Conservation (phyloP, 1,140 invertebrate species). For the Pseudachorutes palmiensis region DNA sequence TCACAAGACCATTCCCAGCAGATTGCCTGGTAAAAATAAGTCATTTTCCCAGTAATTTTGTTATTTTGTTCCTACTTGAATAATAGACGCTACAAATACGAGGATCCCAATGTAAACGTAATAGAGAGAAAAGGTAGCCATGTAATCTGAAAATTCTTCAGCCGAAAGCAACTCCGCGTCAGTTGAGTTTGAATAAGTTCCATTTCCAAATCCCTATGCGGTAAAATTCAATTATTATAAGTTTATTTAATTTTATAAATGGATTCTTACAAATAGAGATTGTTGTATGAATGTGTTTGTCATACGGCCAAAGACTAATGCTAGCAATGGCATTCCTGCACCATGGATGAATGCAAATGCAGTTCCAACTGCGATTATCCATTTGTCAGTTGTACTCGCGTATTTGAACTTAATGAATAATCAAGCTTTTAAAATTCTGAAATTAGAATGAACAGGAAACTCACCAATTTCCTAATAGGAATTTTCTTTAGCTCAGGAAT, state of each 20-base stretch:
- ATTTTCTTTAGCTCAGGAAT: too few relatives aligned
- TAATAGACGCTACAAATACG: conserved; percentile 39
- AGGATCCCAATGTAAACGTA: conserved; percentile 39
- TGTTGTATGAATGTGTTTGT: conserved; percentile 48
- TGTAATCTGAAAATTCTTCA: conserved; percentile 38
- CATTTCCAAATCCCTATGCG: conserved; percentile 32
- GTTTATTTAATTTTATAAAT: not conserved
- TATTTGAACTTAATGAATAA: conserved; percentile 50
- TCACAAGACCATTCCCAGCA: conserved; percentile 45
- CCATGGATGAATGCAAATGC: conserved; percentile 54
- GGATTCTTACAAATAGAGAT: conserved; percentile 31
- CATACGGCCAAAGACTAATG: conserved; percentile 59
- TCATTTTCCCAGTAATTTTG: conserved; percentile 8
- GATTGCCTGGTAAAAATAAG: conserved; percentile 39
- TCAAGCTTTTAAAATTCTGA: not conserved
- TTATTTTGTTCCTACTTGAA: conserved; percentile 37
- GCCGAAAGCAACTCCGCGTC: conserved; percentile 12
- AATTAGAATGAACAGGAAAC: too few relatives aligned
- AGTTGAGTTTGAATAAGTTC: not conserved
- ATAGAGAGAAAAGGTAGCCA: conserved; percentile 39
- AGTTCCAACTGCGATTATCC: conserved; percentile 51
- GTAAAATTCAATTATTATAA: conserved; percentile 10
- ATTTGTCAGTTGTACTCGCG: conserved; percentile 50
- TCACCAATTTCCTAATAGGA: too few relatives aligned
- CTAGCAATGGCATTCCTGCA: conserved; percentile 56